A percentile compares a stretch with the other conserved stretches of the same genome.
phyloP scores from a whole-genome alignment of 1,140 invertebrate genomes.

The Caenorhabditis remanei region DNA sequence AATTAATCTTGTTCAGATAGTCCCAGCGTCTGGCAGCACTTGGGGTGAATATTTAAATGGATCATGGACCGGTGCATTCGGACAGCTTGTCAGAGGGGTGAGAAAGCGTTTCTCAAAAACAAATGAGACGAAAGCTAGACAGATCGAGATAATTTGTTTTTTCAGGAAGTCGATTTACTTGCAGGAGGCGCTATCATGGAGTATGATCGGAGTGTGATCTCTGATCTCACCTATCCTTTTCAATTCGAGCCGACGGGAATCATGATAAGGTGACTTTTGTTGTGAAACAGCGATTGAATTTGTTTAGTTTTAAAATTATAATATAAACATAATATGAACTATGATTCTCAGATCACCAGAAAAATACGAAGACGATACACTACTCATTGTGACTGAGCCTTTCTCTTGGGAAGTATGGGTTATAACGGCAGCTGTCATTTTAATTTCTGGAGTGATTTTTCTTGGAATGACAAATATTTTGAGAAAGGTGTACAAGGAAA shows the following conservation, averaged over 20 bases:
- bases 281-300: background rate
- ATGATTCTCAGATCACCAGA: constrained; percentile 60
- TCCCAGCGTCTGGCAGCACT: constrained; percentile 17
- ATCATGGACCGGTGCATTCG: constrained; percentile 67
- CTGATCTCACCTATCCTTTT: constrained; percentile 68
- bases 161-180: constrained; percentile 67
- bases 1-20: background rate
- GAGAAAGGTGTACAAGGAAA: constrained; percentile 49
- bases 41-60: constrained; percentile 66
- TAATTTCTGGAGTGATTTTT: constrained; percentile 57
- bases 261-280: constrained; percentile 57
- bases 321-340: too few species aligned
- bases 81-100: constrained; percentile 53
- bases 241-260: constrained; percentile 67
- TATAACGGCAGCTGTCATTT: constrained; percentile 47
- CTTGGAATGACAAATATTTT: constrained; percentile 41
- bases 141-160: background rate
- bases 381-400: constrained; percentile 67
- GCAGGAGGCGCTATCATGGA: constrained; percentile 69
- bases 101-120: background rate
- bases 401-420: constrained; percentile 62
- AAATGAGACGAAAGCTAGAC: background rate
- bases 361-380: constrained; percentile 65
- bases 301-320: too few species aligned
- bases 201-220: constrained; percentile 65